These are phyloP conservation scores for Phataginus tricuspis DNA, from an alignment of 2,797 vertebrate species.

Conservation along the genomic window DNA sequence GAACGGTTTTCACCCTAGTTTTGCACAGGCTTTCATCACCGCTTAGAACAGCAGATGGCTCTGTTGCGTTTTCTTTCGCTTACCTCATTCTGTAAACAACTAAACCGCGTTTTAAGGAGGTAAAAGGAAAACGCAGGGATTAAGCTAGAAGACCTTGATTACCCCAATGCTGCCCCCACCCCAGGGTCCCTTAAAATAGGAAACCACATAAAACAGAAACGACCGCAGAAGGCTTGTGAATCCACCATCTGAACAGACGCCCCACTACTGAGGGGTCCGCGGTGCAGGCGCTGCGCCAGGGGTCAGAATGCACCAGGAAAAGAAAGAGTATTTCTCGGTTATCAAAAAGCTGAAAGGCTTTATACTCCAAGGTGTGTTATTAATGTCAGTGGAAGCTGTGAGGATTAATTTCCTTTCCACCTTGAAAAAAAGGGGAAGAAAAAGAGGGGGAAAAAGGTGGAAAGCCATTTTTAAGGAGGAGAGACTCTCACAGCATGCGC, in stretches of 20 bases:
- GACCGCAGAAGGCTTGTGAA: neutral
- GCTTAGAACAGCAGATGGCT: conserved; percentile 98
- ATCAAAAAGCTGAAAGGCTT: conserved; percentile 51
- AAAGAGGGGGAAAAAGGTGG: no score
- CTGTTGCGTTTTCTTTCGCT: conserved; percentile 95
- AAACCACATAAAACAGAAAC: neutral
- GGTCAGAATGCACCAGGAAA: neutral
- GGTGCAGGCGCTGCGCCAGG: neutral
- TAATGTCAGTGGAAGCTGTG: conserved; percentile 22
- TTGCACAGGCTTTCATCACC: conserved; percentile 88
- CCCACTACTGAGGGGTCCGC: neutral
- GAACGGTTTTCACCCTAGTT: conserved; percentile 52
- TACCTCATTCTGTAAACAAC: conserved; percentile 84
- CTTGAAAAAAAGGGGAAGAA: neutral
- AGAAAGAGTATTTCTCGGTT: neutral
- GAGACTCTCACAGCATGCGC: neutral
- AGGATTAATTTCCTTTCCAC: conserved; percentile 63
- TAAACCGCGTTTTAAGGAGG: conserved; percentile 75
- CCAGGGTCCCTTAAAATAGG: neutral
- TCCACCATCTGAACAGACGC: neutral
- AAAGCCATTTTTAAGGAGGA: neutral
- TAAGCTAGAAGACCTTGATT: conserved; percentile 60
- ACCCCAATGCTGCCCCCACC: neutral
- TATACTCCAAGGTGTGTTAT: conserved; percentile 24
- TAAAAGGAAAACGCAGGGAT: conserved; percentile 69